Conservation (phyloP, 64 coral and sea anemone species). For the Astreopora myriophthalma region DNA sequence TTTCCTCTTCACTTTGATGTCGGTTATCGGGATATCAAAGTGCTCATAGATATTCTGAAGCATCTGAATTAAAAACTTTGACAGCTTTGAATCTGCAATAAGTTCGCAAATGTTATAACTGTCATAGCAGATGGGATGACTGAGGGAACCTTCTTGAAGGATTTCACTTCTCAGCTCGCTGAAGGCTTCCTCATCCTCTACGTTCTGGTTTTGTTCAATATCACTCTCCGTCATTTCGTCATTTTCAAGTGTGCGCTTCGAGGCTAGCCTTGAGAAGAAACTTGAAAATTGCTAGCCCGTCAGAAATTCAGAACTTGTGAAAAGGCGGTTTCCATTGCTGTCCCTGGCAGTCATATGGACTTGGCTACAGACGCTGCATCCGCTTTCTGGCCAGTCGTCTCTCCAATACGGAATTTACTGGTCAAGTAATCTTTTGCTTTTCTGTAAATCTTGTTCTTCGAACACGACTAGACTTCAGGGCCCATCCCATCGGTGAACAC, state of each 20-base stretch:
- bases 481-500: constrained; percentile 14
- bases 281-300: constrained; percentile 20
- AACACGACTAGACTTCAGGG: constrained; percentile 4
- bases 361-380: no score
- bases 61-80: no score
- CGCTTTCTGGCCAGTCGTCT: constrained; percentile 27
- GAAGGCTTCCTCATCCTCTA: background rate
- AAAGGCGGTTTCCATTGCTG: background rate
- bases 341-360: no score
- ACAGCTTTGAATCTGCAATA: background rate
- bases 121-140: constrained; percentile 7
- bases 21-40: no score
- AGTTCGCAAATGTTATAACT: constrained; percentile 5
- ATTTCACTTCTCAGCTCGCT: background rate
- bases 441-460: background rate
- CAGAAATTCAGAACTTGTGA: constrained; percentile 41
- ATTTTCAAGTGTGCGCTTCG: background rate
- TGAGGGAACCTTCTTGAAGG: background rate
- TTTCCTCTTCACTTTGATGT: no score
- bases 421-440: no score
- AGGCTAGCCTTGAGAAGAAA: constrained; percentile 34
- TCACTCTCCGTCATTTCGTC: background rate
- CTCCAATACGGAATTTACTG: background rate
- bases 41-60: no score
- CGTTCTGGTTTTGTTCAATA: background rate